These are phyloP conservation scores for Mesocricetus auratus DNA, from an alignment of 2,113 vertebrate species.

Conservation along the genomic window DNA sequence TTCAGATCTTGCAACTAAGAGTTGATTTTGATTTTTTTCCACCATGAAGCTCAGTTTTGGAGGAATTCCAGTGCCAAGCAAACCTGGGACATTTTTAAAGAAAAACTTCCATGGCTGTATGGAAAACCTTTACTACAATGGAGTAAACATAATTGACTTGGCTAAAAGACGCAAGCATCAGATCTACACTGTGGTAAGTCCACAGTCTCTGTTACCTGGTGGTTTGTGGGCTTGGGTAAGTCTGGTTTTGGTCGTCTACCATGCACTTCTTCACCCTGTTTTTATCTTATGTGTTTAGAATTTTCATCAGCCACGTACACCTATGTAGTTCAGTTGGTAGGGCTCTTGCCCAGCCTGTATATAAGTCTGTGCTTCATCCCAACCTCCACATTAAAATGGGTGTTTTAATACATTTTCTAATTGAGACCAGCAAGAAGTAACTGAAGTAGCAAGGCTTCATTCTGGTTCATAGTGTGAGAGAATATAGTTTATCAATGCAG, in stretches of 20 bases:
- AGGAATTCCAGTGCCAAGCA: conserved; percentile 97
- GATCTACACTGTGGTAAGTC: conserved; percentile 97
- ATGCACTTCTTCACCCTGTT: neutral
- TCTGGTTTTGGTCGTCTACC: neutral
- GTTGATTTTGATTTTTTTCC: conserved; percentile 78
- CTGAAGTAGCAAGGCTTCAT: neutral
- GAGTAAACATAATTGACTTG: conserved; percentile 97
- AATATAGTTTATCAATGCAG: neutral
- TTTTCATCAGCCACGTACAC: neutral
- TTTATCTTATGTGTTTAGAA: neutral
- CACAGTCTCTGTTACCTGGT: neutral
- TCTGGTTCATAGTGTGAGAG: neutral
- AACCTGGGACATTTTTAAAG: conserved; percentile 98
- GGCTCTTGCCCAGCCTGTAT: no score
- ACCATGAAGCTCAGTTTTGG: conserved; percentile 95
- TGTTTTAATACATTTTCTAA: neutral
- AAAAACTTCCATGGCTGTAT: conserved; percentile 98
- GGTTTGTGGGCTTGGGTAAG: neutral
- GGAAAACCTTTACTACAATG: conserved; percentile 99
- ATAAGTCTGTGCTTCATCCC: neutral
- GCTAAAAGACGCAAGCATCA: conserved; percentile 98
- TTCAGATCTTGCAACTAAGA: conserved; percentile 64
- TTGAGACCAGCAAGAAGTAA: neutral
- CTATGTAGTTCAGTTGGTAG: neutral
- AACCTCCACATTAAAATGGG: neutral